Conservation (phyloP, 2,113 vertebrate genomes). For the Saimiri boliviensis region DNA sequence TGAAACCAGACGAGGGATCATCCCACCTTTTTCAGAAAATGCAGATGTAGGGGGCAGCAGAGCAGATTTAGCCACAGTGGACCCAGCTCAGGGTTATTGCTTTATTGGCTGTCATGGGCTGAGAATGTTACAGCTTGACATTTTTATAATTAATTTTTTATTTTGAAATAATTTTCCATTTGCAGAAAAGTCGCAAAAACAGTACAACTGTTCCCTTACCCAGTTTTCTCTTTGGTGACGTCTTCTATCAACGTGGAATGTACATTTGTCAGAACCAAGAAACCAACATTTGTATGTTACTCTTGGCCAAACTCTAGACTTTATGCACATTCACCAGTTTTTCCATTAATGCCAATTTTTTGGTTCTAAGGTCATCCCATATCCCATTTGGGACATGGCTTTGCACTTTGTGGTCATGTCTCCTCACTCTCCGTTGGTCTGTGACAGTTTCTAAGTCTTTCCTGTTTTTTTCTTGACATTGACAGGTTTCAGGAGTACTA, state of each 20-base stretch:
- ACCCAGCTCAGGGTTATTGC: background rate
- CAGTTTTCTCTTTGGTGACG: background rate
- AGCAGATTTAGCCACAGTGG: accelerated
- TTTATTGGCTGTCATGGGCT: background rate
- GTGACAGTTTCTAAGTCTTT: background rate
- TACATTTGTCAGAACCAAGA: background rate
- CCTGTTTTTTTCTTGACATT: background rate
- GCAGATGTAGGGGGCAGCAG: background rate
- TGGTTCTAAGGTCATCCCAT: background rate
- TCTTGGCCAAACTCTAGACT: background rate
- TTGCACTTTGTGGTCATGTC: accelerated
- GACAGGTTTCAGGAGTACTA: background rate
- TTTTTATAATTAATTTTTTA: background rate
- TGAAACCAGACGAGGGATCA: slow-evolving; percentile 28
- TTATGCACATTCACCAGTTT: background rate
- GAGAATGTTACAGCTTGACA: background rate
- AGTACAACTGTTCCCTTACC: background rate
- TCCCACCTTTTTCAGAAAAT: slow-evolving; percentile 28
- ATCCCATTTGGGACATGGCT: background rate
- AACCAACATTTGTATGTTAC: accelerated
- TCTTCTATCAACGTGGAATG: background rate
- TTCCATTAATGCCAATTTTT: background rate
- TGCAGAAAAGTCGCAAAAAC: background rate
- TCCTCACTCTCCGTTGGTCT: background rate
- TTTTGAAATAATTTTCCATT: background rate